phyloP scores from a whole-genome alignment of 2,888 invertebrate species.

The Melangyna quadrimaculata region DNA sequence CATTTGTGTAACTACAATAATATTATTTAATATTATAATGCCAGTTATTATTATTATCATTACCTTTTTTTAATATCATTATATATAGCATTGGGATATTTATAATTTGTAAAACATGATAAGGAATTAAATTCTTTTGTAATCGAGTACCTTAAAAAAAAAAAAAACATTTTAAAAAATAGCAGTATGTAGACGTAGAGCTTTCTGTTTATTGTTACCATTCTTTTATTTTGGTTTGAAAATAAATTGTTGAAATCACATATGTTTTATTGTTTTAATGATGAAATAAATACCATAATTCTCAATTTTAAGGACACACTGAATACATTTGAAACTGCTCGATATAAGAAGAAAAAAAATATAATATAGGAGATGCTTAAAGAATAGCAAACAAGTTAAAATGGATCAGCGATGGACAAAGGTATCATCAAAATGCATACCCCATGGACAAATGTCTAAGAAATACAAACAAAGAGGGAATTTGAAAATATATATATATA shows the following conservation, averaged over 20 bases:
- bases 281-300: too few relatives aligned
- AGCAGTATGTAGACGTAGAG: constrained; percentile 30
- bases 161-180: constrained; percentile 3
- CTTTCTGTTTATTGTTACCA: constrained; percentile 39
- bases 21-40: constrained; percentile 30
- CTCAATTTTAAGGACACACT: too few relatives aligned
- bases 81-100: constrained; percentile 19
- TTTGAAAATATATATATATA: too few relatives aligned
- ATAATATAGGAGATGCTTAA: too few relatives aligned
- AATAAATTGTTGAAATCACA: constrained; percentile 54
- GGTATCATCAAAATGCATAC: too few relatives aligned
- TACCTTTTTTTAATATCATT: constrained; percentile 21
- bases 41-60: constrained; percentile 37
- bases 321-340: too few relatives aligned
- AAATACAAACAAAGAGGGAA: too few relatives aligned
- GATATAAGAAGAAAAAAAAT: too few relatives aligned
- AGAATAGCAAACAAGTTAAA: too few relatives aligned
- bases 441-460: too few relatives aligned
- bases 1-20: constrained; percentile 1
- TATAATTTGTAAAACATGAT: constrained; percentile 10
- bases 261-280: not conserved
- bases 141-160: constrained; percentile 59
- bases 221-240: constrained; percentile 15
- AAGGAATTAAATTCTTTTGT: constrained; percentile 53
- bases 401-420: too few relatives aligned